Evolutionary conservation across 1,140 invertebrate genomes (phyloP), one percentile per base, ranked within the genome.

Genomic region (Papilio xuthus): DNA sequence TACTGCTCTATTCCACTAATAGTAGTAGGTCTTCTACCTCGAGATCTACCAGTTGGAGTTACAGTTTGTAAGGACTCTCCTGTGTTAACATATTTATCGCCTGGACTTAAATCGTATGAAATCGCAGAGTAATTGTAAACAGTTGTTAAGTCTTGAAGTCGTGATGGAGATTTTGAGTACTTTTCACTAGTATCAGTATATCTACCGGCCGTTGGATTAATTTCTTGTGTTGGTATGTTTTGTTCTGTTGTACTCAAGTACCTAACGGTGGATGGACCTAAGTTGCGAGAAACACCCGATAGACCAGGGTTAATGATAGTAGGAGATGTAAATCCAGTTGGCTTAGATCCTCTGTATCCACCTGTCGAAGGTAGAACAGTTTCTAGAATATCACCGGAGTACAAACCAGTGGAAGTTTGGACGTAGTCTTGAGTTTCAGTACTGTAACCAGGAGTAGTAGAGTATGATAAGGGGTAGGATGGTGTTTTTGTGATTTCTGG

Each of bases 241-340:
- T 76, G 18, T 20, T 76, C 74, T 15, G 74, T 76, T 20, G 74
- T 76, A 60, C 74, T 76, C 20, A 76, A 42, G 23, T 76, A 76
- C 10, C 74, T 60, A 37, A 76, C 53, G 4, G 74, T 76, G n/a
- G 74, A 76, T 41, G 74, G 74, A 42, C 74, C 74, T 4, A 76
- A 60, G 41, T 76, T 60, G 32, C 74, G 74, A 13, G 74, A 76
- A 41, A 76, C 74, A 8, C 74, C 74, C 10, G 74, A 76, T 10
- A 76, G 50, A 63, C 74, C 74, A n/a, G 50, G 74, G 20, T 76
- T 76, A 9, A 20, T 76, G 20, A 76, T 76, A 26, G 74, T 76
- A 42, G 74, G 53, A 60, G 74, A 32, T 20, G 74, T 63, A 42
- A 76, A 76, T 23, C 74, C 74, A n/a, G 74, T 15, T 20, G 74